Percentiles rank a stretch among this genome's conserved stretches.
Evolutionary conservation across 2,797 vertebrate genomes (phyloP).

Genomic region (Karalla daura): DNA sequence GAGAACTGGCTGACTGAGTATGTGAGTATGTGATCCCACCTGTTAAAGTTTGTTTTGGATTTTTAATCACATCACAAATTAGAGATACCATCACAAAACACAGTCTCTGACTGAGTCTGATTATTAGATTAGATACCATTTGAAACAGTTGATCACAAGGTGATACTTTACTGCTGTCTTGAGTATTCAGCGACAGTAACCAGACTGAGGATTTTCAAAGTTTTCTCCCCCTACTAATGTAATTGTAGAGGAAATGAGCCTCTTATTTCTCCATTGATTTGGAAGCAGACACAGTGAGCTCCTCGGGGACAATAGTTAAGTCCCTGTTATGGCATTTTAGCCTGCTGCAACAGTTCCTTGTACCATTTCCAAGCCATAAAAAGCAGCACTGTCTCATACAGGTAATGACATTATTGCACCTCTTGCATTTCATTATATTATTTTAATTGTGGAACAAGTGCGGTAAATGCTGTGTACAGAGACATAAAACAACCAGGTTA

Average conservation of each 20-base stretch:
- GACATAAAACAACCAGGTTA: constrained; percentile 25
- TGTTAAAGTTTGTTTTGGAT: not conserved
- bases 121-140: not conserved
- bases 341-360: constrained; percentile 55
- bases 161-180: constrained; percentile 1
- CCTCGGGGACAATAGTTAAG: constrained; percentile 58
- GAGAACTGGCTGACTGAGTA: not conserved
- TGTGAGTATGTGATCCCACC: not conserved
- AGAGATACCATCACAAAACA: not conserved
- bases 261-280: constrained; percentile 44
- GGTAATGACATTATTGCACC: constrained; percentile 59
- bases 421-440: constrained; percentile 60
- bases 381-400: constrained; percentile 44
- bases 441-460: constrained; percentile 49
- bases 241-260: constrained; percentile 34
- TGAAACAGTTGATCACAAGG: not conserved
- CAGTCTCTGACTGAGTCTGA: not conserved
- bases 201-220: constrained; percentile 23
- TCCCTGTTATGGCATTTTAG: constrained; percentile 58
- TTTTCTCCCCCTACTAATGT: constrained; percentile 26
- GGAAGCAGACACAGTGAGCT: constrained; percentile 42
- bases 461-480: constrained; percentile 8
- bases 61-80: not conserved
- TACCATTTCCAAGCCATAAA: constrained; percentile 57
- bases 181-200: constrained; percentile 1